Base-by-base conservation (phyloP, 1,140 invertebrate genomes). In the Tetramorium parvispinum region DNA sequence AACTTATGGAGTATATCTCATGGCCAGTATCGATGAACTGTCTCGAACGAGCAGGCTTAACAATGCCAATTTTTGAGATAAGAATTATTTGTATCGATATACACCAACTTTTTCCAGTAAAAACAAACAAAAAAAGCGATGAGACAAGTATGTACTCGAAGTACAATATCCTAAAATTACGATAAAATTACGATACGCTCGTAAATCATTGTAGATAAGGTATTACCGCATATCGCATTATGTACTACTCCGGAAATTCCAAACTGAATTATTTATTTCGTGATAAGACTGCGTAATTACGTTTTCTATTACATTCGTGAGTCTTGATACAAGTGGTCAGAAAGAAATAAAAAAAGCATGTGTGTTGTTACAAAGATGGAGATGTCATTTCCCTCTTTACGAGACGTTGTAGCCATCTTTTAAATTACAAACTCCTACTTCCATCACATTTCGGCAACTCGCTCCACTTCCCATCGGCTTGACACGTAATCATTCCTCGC, bases 401-500 rank as follows among this genome's bases (percentile, higher is more conserved):
- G 0, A 59, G n/a, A 21, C 37, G 10, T 68, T 68, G 8, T 46
- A 1, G 18, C 0, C 27, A n/a, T 13, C 8, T 32, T 3, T 0
- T 18, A 21, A 71, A 21, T 73, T 16, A 71, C 37, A n/a, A 37
- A 4, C 18, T 13, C 55, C 53, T 32, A 32, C 40, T 49, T 59
- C 24, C 18, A 32, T 87, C 63, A 81, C 94, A 94, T 40, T 81
- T 85, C 6, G 91, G 89, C 53, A 66, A 55, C 43, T 85, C 66
- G 43, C 87, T 94, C 93, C 94, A 94, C 63, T 89, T 89, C 16
- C 94, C 93, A 51, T 94, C 85, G 7, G 85, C 91, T 59, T 90
- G 85, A 70, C 94, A 94, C 16, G 85, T 91, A 57, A 94, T 93
- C 7, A 70, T 43, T 18, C 87, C 92, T 49, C 87, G 85, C 10